A percentile compares a stretch with the other conserved stretches of the same genome.
Conservation (phyloP, 2,888 invertebrate species). For the Scaeva pyrastri region DNA sequence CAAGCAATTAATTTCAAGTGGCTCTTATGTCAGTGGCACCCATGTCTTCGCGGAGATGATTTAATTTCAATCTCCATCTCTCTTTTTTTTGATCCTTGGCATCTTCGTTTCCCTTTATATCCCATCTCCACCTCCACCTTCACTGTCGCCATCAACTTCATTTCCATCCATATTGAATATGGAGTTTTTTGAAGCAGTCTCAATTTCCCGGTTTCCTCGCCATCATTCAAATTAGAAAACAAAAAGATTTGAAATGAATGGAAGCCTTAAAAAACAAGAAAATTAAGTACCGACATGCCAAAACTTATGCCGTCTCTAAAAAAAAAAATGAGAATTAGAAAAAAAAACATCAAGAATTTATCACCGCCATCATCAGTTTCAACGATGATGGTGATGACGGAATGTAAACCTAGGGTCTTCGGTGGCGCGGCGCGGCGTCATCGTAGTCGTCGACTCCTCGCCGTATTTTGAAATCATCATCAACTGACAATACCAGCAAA, state of each 20-base stretch:
- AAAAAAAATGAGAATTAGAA: constrained; percentile 1
- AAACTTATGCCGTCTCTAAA: constrained; percentile 59
- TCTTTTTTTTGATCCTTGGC: constrained; percentile 33
- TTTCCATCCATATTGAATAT: constrained; percentile 8
- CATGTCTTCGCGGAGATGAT: constrained; percentile 74
- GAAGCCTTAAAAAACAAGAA: constrained; percentile 1
- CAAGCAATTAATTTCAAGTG: constrained; percentile 78
- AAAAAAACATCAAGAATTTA: constrained; percentile 63
- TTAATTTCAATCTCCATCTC: constrained; percentile 66
- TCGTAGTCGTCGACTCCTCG: background rate
- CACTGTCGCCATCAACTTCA: background rate
- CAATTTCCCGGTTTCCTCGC: constrained; percentile 55
- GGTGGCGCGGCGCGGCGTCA: too few relatives aligned
- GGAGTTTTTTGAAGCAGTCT: constrained; percentile 60
- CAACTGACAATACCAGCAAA: constrained; percentile 71
- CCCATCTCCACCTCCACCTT: background rate
- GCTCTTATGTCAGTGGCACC: constrained; percentile 77
- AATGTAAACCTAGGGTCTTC: constrained; percentile 54
- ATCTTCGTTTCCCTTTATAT: constrained; percentile 20
- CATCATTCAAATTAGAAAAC: constrained; percentile 73
- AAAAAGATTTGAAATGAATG: constrained; percentile 39
- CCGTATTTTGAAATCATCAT: constrained; percentile 66
- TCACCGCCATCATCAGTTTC: constrained; percentile 65
- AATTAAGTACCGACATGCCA: background rate
- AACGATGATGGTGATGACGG: constrained; percentile 15